These are phyloP conservation scores for Heptranchias perlo DNA, from an alignment of 2,113 vertebrate species.

Conservation along the genomic window DNA sequence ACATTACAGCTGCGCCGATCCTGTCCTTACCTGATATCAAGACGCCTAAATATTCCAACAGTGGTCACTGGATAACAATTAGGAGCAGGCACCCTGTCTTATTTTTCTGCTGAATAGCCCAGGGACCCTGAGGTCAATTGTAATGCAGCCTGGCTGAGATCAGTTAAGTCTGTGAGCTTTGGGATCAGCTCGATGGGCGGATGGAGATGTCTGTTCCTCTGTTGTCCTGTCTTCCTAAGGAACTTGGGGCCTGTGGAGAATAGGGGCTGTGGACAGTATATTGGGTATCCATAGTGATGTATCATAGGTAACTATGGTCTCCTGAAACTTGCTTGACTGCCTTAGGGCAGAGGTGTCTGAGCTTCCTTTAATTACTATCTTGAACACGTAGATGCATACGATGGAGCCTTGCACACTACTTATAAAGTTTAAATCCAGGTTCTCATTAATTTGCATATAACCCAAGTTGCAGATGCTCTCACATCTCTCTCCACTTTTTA, in stretches of 20 bases:
- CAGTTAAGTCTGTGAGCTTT: background rate
- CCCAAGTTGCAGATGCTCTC: no score
- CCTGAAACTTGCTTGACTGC: background rate
- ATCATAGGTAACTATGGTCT: background rate
- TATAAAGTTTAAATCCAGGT: no score
- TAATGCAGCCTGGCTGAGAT: background rate
- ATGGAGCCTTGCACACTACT: no score
- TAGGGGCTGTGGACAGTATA: background rate
- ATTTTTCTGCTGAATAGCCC: background rate
- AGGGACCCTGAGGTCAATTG: background rate
- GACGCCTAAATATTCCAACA: background rate
- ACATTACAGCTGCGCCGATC: background rate
- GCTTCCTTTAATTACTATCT: no score
- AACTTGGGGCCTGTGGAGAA: background rate
- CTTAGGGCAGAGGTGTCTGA: background rate
- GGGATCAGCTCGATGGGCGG: background rate
- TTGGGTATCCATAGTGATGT: background rate
- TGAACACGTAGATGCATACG: no score
- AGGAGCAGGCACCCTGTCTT: background rate
- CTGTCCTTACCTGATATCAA: background rate
- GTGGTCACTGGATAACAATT: background rate
- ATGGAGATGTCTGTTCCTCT: background rate
- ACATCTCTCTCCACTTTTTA: no score
- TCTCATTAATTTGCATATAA: no score
- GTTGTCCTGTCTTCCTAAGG: background rate